phyloP scores from a whole-genome alignment of 2,797 vertebrate species.

The Semaprochilodus insignis region DNA sequence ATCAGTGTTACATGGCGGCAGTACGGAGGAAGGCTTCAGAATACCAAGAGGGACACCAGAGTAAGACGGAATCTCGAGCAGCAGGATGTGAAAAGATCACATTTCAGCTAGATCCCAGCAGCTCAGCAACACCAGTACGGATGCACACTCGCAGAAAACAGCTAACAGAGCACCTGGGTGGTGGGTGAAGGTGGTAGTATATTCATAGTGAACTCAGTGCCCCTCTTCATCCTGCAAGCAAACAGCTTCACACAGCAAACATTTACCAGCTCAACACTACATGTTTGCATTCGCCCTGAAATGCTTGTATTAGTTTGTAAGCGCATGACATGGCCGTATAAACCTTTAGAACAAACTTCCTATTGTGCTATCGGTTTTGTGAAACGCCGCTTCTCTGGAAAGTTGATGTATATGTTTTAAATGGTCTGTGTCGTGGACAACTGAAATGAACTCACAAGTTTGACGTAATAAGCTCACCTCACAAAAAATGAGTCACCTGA shows the following conservation, averaged over 20 bases:
- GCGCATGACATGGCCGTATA: too few relatives aligned
- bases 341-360: too few relatives aligned
- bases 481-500: too few relatives aligned
- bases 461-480: too few relatives aligned
- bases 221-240: too few relatives aligned
- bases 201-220: slow-evolving; percentile 9
- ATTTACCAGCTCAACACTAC: background rate
- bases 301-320: too few relatives aligned
- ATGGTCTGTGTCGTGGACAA: too few relatives aligned
- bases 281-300: too few relatives aligned
- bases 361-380: too few relatives aligned
- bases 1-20: slow-evolving; percentile 22
- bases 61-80: slow-evolving; percentile 64
- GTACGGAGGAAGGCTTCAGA: slow-evolving; percentile 51
- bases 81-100: slow-evolving; percentile 68
- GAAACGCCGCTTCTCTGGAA: too few relatives aligned
- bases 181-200: background rate
- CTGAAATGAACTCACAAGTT: too few relatives aligned
- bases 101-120: slow-evolving; percentile 40
- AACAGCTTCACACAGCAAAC: background rate
- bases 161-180: slow-evolving; percentile 9
- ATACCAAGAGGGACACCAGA: slow-evolving; percentile 65
- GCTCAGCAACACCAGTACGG: slow-evolving; percentile 60
- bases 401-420: too few relatives aligned
- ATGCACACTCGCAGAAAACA: slow-evolving; percentile 51